Evolutionary conservation across 1,140 invertebrate genomes (phyloP), one percentile per base, ranked within the genome.

Genomic region (Heterodera carotae): DNA sequence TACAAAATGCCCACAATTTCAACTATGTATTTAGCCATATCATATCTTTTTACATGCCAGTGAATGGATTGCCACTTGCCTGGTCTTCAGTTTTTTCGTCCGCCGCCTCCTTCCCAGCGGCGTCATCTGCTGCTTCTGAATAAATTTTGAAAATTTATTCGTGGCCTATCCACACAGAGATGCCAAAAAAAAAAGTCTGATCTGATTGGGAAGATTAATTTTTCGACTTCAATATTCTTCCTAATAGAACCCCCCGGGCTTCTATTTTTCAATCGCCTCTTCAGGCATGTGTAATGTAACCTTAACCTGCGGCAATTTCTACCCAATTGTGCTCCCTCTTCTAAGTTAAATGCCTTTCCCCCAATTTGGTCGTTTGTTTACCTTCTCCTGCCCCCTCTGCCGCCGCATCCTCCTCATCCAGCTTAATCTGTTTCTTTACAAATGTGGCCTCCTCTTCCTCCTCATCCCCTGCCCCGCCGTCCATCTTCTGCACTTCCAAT

Each of bases 51-150:
- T n/a, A n/a, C n/a, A n/a, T n/a, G n/a, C n/a, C n/a, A n/a, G n/a
- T n/a, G n/a, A n/a, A 56, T 27, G 15, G 25, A 39, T 75, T 72
- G 29, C 25, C 0, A 33, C n/a, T 27, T n/a, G 60, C 76, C 69
- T 75, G 69, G 31, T 77, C 76, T 77, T 77, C 76, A n/a, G 76
- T 77, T 31, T 60, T 43, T 18, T 77, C 76, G 25, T 75, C 76
- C 31, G 39, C 66, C 69, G 43, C 48, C 27, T 66, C 75, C 10
- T 72, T 72, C 4, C 48, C 53, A 29, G 4, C 70, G 27, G 12
- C 39, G 2, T 74, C 71, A 62, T 74, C 71, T 62, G 43, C 43
- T 22, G 31, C 36, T 56, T 53, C 48, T 53, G 31, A 34, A 74
- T 29, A 31, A 33, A 15, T 34, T 34, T 12, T 8, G 25, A 27